A percentile compares a stretch with the other conserved stretches of the same genome.
Evolutionary conservation across 2,113 vertebrate genomes (phyloP).

Genomic region (Thunnus maccoyii): DNA sequence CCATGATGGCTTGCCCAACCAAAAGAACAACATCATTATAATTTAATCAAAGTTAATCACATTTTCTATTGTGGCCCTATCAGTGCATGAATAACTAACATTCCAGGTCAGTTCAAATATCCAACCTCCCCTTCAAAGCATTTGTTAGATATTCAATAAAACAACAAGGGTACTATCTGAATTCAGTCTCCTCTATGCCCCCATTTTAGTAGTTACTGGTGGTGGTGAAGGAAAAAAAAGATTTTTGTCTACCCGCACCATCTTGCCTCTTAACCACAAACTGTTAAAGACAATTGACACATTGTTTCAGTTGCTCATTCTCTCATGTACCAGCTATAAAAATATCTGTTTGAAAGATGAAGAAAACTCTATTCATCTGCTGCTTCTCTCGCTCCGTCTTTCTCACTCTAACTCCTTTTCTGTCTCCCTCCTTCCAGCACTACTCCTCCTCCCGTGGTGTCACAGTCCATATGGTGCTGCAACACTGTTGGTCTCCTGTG

Average conservation of each 20-base stretch:
- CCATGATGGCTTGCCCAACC: constrained; percentile 20
- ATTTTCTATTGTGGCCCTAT: constrained; percentile 29
- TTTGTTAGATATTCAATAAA: constrained; percentile 35
- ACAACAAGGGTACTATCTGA: constrained; percentile 19
- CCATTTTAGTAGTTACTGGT: constrained; percentile 2
- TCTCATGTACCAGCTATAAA: constrained; percentile 26
- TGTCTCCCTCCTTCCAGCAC: constrained; percentile 64
- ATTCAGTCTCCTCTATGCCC: not conserved
- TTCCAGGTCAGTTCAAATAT: constrained; percentile 38
- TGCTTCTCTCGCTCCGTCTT: constrained; percentile 53
- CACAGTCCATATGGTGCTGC: constrained; percentile 85
- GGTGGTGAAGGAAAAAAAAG: not conserved
- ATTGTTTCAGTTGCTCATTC: constrained; percentile 21
- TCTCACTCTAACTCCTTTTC: constrained; percentile 67
- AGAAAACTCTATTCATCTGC: constrained; percentile 45
- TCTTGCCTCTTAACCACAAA: constrained; percentile 31
- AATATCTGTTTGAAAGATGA: constrained; percentile 45
- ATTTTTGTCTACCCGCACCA: not conserved
- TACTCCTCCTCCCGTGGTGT: constrained; percentile 77
- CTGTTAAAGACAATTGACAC: constrained; percentile 34
- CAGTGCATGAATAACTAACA: constrained; percentile 60
- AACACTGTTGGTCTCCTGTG: constrained; percentile 85
- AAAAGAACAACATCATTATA: constrained; percentile 61
- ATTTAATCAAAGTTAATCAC: constrained; percentile 59
- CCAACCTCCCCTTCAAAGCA: constrained; percentile 10